Percentiles rank a stretch among this genome's conserved stretches.
Evolutionary conservation across 2,113 vertebrate species (phyloP).

Genomic region (Larimichthys polyactis): DNA sequence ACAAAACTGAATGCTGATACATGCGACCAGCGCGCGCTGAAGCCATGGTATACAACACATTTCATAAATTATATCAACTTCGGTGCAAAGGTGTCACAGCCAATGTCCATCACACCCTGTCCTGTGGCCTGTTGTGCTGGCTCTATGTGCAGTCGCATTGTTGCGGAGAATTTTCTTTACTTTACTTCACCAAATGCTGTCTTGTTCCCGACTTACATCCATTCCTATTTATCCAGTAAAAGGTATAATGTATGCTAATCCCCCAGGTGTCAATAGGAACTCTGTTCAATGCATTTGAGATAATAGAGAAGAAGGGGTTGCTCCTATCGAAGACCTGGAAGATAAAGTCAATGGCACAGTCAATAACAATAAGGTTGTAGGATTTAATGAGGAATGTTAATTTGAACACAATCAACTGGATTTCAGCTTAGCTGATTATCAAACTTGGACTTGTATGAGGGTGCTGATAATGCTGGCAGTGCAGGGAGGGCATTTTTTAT

Average conservation of each 20-base stretch:
- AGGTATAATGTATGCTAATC: constrained; percentile 86
- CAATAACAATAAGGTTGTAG: constrained; percentile 87
- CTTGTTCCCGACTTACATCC: constrained; percentile 56
- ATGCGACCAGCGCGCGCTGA: constrained; percentile 4
- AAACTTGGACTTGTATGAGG: constrained; percentile 84
- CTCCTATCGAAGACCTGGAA: constrained; percentile 82
- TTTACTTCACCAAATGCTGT: constrained; percentile 39
- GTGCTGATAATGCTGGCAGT: constrained; percentile 71
- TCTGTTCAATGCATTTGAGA: constrained; percentile 85
- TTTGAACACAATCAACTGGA: constrained; percentile 87
- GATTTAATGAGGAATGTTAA: constrained; percentile 87
- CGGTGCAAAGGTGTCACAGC: neutral
- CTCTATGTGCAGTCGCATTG: neutral
- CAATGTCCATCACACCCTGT: neutral
- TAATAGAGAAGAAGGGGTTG: constrained; percentile 82
- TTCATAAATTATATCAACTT: constrained; percentile 30
- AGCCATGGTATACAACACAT: constrained; percentile 22
- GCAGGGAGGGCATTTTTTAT: constrained; percentile 63
- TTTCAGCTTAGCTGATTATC: constrained; percentile 87
- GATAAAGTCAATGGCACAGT: constrained; percentile 86
- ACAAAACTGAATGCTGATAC: constrained; percentile 77
- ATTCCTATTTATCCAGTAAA: constrained; percentile 76
- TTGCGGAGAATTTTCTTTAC: constrained; percentile 10
- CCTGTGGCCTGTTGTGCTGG: constrained; percentile 4
- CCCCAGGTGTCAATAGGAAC: constrained; percentile 81